phyloP scores from a whole-genome alignment of 2,113 vertebrate genomes.

The Sapayoa aenigma region DNA sequence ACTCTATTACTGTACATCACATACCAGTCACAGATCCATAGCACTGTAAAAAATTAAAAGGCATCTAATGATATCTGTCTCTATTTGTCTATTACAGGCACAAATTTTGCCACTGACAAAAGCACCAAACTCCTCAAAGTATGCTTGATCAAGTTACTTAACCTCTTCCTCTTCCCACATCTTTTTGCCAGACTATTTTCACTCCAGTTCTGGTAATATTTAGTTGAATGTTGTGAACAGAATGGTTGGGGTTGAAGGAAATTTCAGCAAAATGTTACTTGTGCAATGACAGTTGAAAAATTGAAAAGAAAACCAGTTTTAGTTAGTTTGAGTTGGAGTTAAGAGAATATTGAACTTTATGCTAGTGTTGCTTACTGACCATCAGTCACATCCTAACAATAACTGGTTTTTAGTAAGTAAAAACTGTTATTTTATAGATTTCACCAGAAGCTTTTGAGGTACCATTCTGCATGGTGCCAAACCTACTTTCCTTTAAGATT shows the following conservation, averaged over 20 bases:
- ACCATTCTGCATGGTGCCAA: not conserved
- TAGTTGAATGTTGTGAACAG: not conserved
- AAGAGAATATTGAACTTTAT: not conserved
- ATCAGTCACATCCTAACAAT: not conserved
- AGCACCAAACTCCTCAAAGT: not conserved
- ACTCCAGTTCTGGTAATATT: not conserved
- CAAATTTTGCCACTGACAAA: not conserved
- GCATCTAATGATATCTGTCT: not conserved
- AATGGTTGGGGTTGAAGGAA: not conserved
- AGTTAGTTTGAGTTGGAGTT: not conserved
- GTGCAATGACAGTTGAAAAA: not conserved
- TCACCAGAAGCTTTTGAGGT: not conserved
- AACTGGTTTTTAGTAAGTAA: not conserved
- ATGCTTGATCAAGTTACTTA: not conserved
- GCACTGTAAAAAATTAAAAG: not conserved
- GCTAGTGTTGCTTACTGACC: too few relatives aligned
- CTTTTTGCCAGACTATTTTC: not conserved
- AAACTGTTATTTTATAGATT: not conserved
- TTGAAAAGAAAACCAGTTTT: not conserved
- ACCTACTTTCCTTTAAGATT: not conserved
- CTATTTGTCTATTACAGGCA: not conserved
- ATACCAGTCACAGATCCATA: not conserved
- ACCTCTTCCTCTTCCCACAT: not conserved
- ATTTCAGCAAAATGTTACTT: not conserved
- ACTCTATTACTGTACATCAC: not conserved